Percentiles rank a stretch among this genome's conserved stretches.
Evolutionary conservation across 1,140 invertebrate species (phyloP).

Genomic region (Microplitis mediator): DNA sequence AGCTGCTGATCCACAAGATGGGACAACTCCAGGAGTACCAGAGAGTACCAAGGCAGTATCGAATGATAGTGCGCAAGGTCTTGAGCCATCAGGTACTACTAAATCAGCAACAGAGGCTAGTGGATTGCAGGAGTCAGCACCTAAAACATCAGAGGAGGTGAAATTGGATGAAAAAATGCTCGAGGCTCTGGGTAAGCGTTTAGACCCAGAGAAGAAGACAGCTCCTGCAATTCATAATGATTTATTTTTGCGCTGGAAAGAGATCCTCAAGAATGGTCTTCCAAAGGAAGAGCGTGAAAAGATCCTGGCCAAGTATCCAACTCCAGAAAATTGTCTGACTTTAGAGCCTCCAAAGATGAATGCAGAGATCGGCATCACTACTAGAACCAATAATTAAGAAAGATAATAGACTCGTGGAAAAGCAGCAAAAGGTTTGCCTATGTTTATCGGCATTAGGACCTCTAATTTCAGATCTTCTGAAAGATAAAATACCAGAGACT

Average conservation of each 20-base stretch:
- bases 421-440: constrained; percentile 26
- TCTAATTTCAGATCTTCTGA: constrained; percentile 16
- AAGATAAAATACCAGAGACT: constrained; percentile 1
- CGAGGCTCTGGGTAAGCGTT: constrained; percentile 6
- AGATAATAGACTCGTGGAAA: constrained; percentile 27
- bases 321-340: constrained; percentile 21
- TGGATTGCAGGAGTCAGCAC: neutral
- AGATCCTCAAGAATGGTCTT: constrained; percentile 26
- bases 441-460: constrained; percentile 24
- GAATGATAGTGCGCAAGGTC: no score
- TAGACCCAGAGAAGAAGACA: neutral
- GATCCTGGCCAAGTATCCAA: constrained; percentile 22
- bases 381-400: constrained; percentile 21
- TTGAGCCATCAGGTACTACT: neutral
- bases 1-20: no score
- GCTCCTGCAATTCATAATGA: neutral
- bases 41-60: no score
- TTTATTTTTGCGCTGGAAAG: constrained; percentile 8
- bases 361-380: constrained; percentile 12
- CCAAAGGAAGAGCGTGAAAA: constrained; percentile 22
- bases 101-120: neutral
- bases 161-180: neutral
- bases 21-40: no score
- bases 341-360: constrained; percentile 26
- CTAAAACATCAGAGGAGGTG: neutral